Evolutionary conservation across 2,113 vertebrate species (phyloP), one percentile per base, ranked within the genome.

Genomic region (Chaetodon trifascialis): DNA sequence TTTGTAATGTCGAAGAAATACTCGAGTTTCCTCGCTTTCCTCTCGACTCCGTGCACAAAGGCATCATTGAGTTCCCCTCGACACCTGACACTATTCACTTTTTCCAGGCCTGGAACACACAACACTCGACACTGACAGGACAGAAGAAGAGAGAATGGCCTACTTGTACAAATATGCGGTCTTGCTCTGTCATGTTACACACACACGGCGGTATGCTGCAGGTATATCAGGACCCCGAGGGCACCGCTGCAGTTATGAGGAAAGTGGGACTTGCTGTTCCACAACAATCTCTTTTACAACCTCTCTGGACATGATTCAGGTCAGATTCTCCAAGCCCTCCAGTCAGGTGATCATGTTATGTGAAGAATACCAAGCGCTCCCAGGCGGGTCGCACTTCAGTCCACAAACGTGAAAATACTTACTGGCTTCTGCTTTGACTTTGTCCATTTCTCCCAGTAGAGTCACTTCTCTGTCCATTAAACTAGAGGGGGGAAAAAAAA

Each of bases 341-440:
- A 82, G 82, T 86, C 79, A 82, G 78, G 83, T 81, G 85, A 88
- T 86, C 74, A 76, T 60, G 75, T 83, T 79, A 73, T 74, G 70
- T 46, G 71, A 81, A 51, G 72, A 71, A 84, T 17, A 79, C 71
- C 5, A 59, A 44, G 23, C 70, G 80, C 68, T 80, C 38, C 66
- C 5, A 21, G 82, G 79, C 59, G 44, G 59, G 25, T 17, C 67
- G 54, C 8, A 69, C 54, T 67, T 79, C 36, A 59, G 49, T 58
- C 36, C 23, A 75, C 25, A 76, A n/a, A 68, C 46, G 70, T 74
- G 30, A 77, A 84, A 79, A 67, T 11, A 90, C 98, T 98, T 95
- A 99, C 98, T 96, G 84, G 98, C 95, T 93, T 98, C 98, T 47
- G 97, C 97, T 94, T 99, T 99, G 80, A 99, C 98, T 95, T 98